phyloP scores from a whole-genome alignment of 1,140 invertebrate species.

The Elysia chlorotica region DNA sequence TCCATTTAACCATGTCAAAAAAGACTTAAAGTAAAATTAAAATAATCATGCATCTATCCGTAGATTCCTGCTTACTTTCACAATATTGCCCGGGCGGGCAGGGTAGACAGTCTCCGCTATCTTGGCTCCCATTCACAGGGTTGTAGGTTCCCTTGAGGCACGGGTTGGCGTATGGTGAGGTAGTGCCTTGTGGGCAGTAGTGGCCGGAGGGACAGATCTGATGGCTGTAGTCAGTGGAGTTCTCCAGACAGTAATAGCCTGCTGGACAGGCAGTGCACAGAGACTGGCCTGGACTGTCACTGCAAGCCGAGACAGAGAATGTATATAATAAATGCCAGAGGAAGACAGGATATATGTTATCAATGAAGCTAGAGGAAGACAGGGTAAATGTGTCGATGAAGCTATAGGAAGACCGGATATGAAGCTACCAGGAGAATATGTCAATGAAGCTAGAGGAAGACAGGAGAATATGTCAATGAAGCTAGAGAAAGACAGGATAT shows the following conservation, averaged over 20 bases:
- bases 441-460: no score
- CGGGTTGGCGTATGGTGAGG: constrained; percentile 42
- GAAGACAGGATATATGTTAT: neutral
- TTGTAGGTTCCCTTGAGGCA: constrained; percentile 56
- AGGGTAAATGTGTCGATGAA: no score
- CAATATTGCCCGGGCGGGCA: constrained; percentile 55
- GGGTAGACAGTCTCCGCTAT: constrained; percentile 44
- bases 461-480: no score
- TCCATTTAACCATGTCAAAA: no score
- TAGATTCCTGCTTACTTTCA: constrained; percentile 39
- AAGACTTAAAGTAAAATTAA: no score
- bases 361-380: no score
- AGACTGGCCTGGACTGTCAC: constrained; percentile 42
- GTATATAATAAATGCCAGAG: neutral
- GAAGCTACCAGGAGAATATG: no score
- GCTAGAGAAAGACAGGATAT: no score
- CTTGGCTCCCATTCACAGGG: constrained; percentile 43
- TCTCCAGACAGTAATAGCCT: constrained; percentile 54
- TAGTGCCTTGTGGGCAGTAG: constrained; percentile 54
- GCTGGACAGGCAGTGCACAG: constrained; percentile 49
- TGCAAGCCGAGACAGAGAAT: constrained; percentile 25
- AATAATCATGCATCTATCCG: neutral
- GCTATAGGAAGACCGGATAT: no score
- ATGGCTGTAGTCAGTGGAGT: constrained; percentile 41
- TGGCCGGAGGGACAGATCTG: constrained; percentile 48